Evolutionary conservation across 1,140 invertebrate genomes (phyloP), one percentile per base, ranked within the genome.

Genomic region (Caenorhabditis briggsae): DNA sequence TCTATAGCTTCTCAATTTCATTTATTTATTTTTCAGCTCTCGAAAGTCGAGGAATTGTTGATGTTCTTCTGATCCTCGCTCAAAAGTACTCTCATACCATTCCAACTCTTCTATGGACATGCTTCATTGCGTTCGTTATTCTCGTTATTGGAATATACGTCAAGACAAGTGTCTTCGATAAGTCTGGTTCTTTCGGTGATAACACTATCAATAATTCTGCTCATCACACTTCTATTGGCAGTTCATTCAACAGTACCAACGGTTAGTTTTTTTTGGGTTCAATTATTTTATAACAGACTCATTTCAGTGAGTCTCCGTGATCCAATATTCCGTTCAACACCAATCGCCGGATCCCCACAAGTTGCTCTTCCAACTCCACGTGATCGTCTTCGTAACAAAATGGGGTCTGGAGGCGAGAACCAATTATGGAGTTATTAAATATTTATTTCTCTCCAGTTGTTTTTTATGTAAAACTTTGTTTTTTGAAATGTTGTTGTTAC

Each of bases 41-140:
- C 33, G 85, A 82, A 53, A 61, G 50, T 33, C 55, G 58, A 18
- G 85, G 85, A 41, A 25, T 83, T 43, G 23, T 86, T 11, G 85
- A 86, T 23, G 82, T 86, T 33, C 50, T 55, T 41, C 20, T 86
- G 48, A 33, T 86, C 16, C n/a, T 86, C 2, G 41, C 78, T 55
- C 78, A 82, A n/a, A 55, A 59, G 12, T 53, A 46, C 20, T 59
- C 74, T 20, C 58, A 78, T 46, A 16, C 55, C 23, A 86, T 86
- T 58, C 85, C 85, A 41, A 46, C 74, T 20, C 55, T 86, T 7
- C 41, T 86, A 41, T 84, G 83, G 83, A 55, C 83, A 48, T 70
- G 83, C 33, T n/a, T 84, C 25, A 18, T 70, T 16, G 83, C 61
- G 70, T 70, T 84, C 18, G 56, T 85, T 50, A 70, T 70, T 70